Evolutionary conservation across 2,888 invertebrate species (phyloP).

Genomic region (Gastracanthus pulcherrimus): DNA sequence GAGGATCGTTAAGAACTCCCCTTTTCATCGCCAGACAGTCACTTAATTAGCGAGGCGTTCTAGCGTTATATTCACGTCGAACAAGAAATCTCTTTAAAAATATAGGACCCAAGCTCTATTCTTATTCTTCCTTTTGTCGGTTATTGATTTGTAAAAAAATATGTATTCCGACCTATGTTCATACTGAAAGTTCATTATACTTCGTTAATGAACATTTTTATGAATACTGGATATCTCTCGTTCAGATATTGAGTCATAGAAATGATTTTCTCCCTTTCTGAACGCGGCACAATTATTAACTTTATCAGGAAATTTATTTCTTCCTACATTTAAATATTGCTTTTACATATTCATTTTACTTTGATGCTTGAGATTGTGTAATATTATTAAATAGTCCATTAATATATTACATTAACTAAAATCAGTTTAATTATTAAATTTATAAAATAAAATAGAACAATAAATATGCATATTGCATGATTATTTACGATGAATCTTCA

Average conservation of each 20-base stretch:
- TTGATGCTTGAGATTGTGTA: no score
- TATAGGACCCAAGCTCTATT: not conserved
- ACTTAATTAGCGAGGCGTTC: slow-evolving; percentile 38
- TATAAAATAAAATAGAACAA: no score
- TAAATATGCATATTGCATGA: no score
- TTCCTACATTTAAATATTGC: no score
- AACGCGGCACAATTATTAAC: no score
- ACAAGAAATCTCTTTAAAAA: slow-evolving; percentile 28
- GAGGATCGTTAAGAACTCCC: slow-evolving; percentile 27
- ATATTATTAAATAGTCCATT: no score
- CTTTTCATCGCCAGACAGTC: slow-evolving; percentile 17
- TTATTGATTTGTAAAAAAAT: slow-evolving; percentile 11
- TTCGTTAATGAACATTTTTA: slow-evolving; percentile 3
- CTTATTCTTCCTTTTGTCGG: not conserved
- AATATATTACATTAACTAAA: no score
- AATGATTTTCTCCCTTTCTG: not conserved
- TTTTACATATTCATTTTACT: no score
- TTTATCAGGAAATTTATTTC: not conserved
- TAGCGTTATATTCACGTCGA: not conserved
- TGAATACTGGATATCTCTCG: not conserved
- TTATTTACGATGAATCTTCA: no score
- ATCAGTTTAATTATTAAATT: no score
- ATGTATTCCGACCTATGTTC: not conserved
- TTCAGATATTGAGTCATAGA: not conserved
- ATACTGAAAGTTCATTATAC: not conserved